Evolutionary conservation across 2,797 vertebrate species (phyloP).

Genomic region (Pitangus sulphuratus): DNA sequence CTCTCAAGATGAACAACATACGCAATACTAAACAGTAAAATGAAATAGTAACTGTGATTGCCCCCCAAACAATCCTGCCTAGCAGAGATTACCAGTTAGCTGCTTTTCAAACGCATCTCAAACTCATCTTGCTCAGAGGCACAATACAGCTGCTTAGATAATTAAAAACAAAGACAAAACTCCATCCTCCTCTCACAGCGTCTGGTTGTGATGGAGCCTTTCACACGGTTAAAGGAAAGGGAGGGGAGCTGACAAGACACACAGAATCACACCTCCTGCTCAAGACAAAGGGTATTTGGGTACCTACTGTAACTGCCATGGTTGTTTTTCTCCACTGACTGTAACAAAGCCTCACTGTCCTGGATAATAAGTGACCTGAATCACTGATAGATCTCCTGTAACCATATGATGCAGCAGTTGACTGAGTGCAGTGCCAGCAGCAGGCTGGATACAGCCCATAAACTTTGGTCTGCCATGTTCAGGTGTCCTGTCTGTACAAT

Average conservation of each 20-base stretch:
- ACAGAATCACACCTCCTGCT: neutral
- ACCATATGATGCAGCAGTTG: neutral
- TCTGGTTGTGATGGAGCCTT: neutral
- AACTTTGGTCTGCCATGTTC: neutral
- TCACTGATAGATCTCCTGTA: neutral
- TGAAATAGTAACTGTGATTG: neutral
- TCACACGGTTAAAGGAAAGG: neutral
- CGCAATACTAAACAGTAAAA: neutral
- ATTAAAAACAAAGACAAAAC: neutral
- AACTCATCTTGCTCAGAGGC: neutral
- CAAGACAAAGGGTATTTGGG: neutral
- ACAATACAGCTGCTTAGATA: neutral
- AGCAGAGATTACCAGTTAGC: neutral
- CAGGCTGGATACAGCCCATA: neutral
- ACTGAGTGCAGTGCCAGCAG: neutral
- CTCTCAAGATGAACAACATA: neutral
- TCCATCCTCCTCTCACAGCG: neutral
- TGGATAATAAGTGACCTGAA: neutral
- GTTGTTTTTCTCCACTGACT: neutral
- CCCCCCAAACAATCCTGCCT: neutral
- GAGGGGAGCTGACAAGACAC: neutral
- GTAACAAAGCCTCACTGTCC: neutral
- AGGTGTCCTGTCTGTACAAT: slow-evolving; percentile 16
- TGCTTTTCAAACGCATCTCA: neutral
- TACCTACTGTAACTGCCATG: neutral